Conservation (phyloP, 2,113 vertebrate genomes). For the Ceuthmochares aereus region DNA sequence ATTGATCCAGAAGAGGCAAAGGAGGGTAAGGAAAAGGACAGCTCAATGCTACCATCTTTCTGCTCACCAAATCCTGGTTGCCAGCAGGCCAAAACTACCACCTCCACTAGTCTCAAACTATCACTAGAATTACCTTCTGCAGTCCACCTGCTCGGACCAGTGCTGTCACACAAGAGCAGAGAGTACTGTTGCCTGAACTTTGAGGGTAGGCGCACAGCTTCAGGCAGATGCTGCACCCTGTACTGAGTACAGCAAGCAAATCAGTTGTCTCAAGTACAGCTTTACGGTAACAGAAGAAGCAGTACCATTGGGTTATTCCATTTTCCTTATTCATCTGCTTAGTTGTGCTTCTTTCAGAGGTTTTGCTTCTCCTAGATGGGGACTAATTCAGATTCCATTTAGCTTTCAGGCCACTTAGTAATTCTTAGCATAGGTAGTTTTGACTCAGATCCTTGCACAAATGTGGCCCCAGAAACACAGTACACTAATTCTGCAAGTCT, state of each 20-base stretch:
- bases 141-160: background rate
- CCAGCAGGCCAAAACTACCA: background rate
- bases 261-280: background rate
- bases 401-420: background rate
- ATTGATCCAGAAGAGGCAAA: background rate
- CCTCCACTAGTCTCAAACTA: background rate
- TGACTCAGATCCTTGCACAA: fast-evolving
- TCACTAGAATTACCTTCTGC: background rate
- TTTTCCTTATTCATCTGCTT: background rate
- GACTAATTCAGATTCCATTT: background rate
- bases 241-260: background rate
- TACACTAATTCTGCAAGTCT: background rate
- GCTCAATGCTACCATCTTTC: background rate
- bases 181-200: background rate
- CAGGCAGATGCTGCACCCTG: background rate
- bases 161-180: background rate
- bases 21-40: background rate
- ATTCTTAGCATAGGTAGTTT: background rate
- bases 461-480: background rate
- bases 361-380: background rate
- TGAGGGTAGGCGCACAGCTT: background rate
- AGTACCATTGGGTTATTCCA: background rate
- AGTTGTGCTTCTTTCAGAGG: background rate
- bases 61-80: background rate
- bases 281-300: background rate